Evolutionary conservation across 2,113 vertebrate species (phyloP), one percentile per base, ranked within the genome.

Genomic region (Globicephala melas): DNA sequence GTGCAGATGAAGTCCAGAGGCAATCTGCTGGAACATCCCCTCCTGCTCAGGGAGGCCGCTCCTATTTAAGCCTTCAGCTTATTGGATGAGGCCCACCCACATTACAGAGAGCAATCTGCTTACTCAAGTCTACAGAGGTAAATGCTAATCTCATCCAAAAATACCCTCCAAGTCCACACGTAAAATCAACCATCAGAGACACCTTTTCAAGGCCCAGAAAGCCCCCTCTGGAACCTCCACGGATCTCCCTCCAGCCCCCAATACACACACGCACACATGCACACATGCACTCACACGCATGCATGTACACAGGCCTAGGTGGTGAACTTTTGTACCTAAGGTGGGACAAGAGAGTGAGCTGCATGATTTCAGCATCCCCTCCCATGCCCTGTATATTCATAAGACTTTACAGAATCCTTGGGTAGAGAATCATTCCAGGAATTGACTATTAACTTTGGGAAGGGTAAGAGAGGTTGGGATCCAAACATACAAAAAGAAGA

Each of bases 211-310:
- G 23, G 20, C 14, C 33, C 36, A 33, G 26, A 36, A 71, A 62
- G 11, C 6, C 62, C 31, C 62, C 41, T 58, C 10, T 79, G 70
- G 60, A 70, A 62, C 28, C 23, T 44, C 28, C 41, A n/a, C 8
- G 26, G 60, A 17, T 82, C 44, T 50, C 33, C 21, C 38, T 50
- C 11, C 33, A n/a, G 10, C n/a, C 1, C 9, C 33, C 14, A 26
- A 6, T 0, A 79, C 9, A 28, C 53, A 71, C 41, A 62, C 0
- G 7, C 8, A 41, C 10, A n/a, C 26, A n/a, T 3, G 25, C 38
- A n/a, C 25, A 33, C 4, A 8, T 17, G 15, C 6, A 25, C 26
- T 36, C 6, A 25, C 58, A 67, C 11, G 17, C 65, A 28, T 0
- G 2, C n/a, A 33, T 11, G 21, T 14, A 50, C 47, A 71, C 25